These are phyloP conservation scores for Solen grandis DNA, from an alignment of 1,140 invertebrate species.

Conservation along the genomic window DNA sequence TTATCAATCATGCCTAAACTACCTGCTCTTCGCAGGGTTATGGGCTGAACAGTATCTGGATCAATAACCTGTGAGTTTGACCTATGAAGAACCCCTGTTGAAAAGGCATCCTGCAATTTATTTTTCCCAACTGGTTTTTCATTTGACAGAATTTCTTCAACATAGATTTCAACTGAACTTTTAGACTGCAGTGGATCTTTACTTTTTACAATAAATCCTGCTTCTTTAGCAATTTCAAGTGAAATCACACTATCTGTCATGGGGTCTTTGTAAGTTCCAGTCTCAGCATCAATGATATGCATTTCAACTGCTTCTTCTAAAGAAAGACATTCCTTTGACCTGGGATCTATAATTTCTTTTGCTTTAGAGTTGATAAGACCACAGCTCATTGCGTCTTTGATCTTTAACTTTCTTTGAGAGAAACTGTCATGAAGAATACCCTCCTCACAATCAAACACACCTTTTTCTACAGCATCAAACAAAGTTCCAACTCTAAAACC, in stretches of 20 bases:
- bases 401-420: constrained; percentile 78
- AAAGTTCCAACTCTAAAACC: constrained; percentile 63
- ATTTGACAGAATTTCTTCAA: constrained; percentile 71
- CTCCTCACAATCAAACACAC: constrained; percentile 63
- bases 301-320: constrained; percentile 54
- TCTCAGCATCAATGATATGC: constrained; percentile 45
- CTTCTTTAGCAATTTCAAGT: constrained; percentile 65
- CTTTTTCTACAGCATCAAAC: constrained; percentile 68
- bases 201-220: constrained; percentile 67
- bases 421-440: constrained; percentile 87
- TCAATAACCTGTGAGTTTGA: constrained; percentile 77
- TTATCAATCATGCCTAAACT: constrained; percentile 84
- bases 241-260: constrained; percentile 56
- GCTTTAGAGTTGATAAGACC: constrained; percentile 77
- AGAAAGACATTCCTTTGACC: constrained; percentile 48
- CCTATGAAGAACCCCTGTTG: constrained; percentile 71
- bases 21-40: constrained; percentile 73
- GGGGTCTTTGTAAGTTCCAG: constrained; percentile 40
- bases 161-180: constrained; percentile 73
- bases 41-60: constrained; percentile 74
- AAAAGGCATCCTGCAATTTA: constrained; percentile 74
- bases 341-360: constrained; percentile 67
- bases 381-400: constrained; percentile 85
- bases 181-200: constrained; percentile 56
- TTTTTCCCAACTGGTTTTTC: constrained; percentile 64